Base-by-base conservation (phyloP, 2,888 invertebrate genomes). In the Erebia palarica region DNA sequence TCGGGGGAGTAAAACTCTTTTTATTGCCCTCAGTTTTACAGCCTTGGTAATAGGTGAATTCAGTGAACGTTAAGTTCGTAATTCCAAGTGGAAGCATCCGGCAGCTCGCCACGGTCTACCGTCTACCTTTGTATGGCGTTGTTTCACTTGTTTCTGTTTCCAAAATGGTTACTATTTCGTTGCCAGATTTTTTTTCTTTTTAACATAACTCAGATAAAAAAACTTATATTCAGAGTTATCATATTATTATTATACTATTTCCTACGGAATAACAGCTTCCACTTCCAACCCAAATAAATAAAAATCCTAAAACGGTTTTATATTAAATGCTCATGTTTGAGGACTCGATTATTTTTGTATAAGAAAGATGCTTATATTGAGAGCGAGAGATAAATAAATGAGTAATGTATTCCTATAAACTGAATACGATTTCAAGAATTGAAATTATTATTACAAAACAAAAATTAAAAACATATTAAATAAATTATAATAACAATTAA, bases 1-100 rank as follows among this genome's bases (percentile, higher is more conserved):
- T 89, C 85, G 84, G 81, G 81, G 82, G 83, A 86, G 87, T 89
- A 88, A 89, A 87, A 86, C 87, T 87, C 80, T 83, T 89, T 88
- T 90, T 90, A 90, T 88, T 88, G 83, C 86, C 77, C 74, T 76
- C 80, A 77, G 84, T 87, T 89, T 88, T 89, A 90, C 83, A 84
- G 77, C 84, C 78, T 76, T 77, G 80, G 86, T 85, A 84, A 89
- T 87, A 85, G 85, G 79, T 80, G 85, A 84, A 84, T 86, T 86
- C 81, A 76, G 82, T 77, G 82, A 82, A 82, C 78, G 83, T 78
- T 75, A 83, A 75, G 76, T 77, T 75, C 77, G 36, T 67, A 67
- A 67, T 67, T 67, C 67, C 58, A 58, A 67, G 67, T 67, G 55
- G 67, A 59, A 67, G 67, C 49, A 44, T 67, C 67, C 58, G 59